Conservation (phyloP, 2,797 vertebrate genomes). For the Anolis apletophallus region DNA sequence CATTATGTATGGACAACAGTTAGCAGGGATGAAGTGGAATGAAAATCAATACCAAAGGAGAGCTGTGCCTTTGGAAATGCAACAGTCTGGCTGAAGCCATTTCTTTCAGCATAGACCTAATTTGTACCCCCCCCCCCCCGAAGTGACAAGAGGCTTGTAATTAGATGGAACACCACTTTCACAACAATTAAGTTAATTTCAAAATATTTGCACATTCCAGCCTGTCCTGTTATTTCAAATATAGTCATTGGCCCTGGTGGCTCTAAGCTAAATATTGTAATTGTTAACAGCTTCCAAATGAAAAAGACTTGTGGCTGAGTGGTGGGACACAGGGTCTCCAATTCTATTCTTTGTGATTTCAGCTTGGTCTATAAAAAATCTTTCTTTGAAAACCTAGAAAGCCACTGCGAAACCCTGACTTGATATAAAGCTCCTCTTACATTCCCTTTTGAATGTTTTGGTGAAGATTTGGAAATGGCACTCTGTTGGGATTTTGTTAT, state of each 20-base stretch:
- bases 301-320: background rate
- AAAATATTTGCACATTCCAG: constrained; percentile 46
- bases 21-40: background rate
- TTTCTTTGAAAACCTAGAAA: background rate
- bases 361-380: background rate
- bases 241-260: background rate
- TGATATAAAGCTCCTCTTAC: background rate
- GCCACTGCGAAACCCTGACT: background rate
- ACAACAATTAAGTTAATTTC: constrained; percentile 16
- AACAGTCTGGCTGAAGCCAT: background rate
- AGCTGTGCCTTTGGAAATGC: background rate
- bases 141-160: constrained; percentile 41
- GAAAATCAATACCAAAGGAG: constrained; percentile 13
- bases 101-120: constrained; percentile 7
- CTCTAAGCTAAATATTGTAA: constrained; percentile 38
- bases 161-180: constrained; percentile 37
- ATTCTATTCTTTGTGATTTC: background rate
- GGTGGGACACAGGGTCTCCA: background rate
- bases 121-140: constrained; percentile 37
- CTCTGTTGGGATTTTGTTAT: background rate
- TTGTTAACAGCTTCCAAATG: background rate
- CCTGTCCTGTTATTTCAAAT: constrained; percentile 46
- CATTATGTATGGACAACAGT: accelerated
- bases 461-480: background rate
- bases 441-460: constrained; percentile 12